phyloP scores from a whole-genome alignment of 1,140 invertebrate species.

The Gerris buenoi region DNA sequence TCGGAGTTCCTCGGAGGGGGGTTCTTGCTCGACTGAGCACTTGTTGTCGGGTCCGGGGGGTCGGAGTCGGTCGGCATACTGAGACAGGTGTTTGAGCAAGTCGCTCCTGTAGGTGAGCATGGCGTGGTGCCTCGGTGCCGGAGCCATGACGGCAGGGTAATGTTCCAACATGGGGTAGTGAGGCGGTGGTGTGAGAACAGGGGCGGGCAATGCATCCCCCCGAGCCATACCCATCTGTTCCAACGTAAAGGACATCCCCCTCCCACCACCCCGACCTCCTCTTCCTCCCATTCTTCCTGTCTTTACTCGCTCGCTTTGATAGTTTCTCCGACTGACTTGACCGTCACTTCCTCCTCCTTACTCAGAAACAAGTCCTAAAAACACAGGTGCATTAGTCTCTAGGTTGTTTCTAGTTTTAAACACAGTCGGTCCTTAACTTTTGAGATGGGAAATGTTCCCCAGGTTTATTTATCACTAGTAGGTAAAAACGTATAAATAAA shows the following conservation, averaged over 20 bases:
- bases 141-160: constrained; percentile 37
- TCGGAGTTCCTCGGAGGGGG: constrained; percentile 4
- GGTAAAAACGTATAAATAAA: too few relatives aligned
- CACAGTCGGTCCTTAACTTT: too few relatives aligned
- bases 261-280: constrained; percentile 32
- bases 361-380: neutral
- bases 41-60: neutral
- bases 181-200: constrained; percentile 46
- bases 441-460: too few relatives aligned
- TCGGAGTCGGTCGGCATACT: neutral
- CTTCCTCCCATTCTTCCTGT: constrained; percentile 28
- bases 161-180: constrained; percentile 45
- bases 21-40: neutral
- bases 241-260: constrained; percentile 39
- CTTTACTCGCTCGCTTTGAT: constrained; percentile 28
- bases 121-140: neutral
- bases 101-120: constrained; percentile 10
- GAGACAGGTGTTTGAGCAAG: constrained; percentile 9
- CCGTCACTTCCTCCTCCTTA: neutral
- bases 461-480: too few relatives aligned
- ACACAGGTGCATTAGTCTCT: too few relatives aligned
- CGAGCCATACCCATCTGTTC: constrained; percentile 45
- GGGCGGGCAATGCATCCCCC: constrained; percentile 41
- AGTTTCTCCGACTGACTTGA: neutral
- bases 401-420: too few relatives aligned